Evolutionary conservation across 2,888 invertebrate species (phyloP).

Genomic region (Papilio protenor): DNA sequence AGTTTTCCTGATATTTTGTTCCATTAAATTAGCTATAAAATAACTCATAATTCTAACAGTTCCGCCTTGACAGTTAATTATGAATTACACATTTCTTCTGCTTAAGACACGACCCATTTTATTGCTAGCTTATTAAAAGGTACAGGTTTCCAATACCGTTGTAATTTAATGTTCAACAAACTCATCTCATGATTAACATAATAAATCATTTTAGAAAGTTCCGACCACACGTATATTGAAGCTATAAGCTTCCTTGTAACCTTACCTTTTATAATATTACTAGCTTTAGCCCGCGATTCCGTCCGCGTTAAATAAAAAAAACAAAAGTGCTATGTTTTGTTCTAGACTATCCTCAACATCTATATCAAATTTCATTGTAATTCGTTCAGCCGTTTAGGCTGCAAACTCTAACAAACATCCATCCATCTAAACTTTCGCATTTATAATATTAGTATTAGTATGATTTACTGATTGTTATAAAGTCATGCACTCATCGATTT

Average conservation of each 20-base stretch:
- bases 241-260: conserved; percentile 17
- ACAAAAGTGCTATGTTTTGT: no score
- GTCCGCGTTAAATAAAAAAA: no score
- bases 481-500: neutral
- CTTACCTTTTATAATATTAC: neutral
- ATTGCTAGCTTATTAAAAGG: conserved; percentile 30
- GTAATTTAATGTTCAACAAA: conserved; percentile 27
- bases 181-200: conserved; percentile 29
- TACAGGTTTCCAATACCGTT: conserved; percentile 16
- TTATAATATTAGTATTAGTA: no score
- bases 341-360: no score
- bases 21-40: no score
- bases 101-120: conserved; percentile 11
- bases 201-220: conserved; percentile 51
- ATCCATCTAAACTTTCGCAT: no score
- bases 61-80: neutral
- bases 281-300: no score
- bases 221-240: conserved; percentile 38
- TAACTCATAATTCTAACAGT: no score
- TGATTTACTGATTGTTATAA: neutral
- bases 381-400: no score
- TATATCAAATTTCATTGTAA: no score
- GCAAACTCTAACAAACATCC: no score
- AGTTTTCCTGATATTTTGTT: no score
- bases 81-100: neutral